These are phyloP conservation scores for Apamea crenata DNA, from an alignment of 2,888 invertebrate species.

Conservation along the genomic window DNA sequence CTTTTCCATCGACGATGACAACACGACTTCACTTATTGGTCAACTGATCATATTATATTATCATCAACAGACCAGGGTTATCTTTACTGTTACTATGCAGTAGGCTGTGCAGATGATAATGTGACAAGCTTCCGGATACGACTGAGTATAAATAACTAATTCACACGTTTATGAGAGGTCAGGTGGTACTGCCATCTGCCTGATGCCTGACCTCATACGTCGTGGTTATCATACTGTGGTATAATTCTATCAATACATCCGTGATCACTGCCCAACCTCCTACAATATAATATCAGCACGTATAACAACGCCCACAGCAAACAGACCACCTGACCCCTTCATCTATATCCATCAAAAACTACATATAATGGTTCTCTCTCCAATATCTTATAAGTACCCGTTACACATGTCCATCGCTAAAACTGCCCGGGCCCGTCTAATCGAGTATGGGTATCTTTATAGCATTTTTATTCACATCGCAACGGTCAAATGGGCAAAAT, in stretches of 20 bases:
- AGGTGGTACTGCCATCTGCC: background rate
- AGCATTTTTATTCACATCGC: constrained; percentile 58
- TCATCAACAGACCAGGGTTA: background rate
- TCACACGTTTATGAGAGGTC: constrained; percentile 28
- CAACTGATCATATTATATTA: background rate
- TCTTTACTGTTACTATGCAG: background rate
- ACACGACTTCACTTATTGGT: background rate
- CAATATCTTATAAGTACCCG: constrained; percentile 34
- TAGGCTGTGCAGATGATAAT: background rate
- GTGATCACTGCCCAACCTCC: background rate
- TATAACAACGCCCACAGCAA: constrained; percentile 23
- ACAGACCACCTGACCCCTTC: constrained; percentile 3
- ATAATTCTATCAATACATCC: background rate
- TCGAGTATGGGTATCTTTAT: constrained; percentile 57
- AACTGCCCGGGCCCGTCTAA: constrained; percentile 12
- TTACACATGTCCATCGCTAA: constrained; percentile 33
- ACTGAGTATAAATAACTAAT: constrained; percentile 7
- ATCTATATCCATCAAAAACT: constrained; percentile 8
- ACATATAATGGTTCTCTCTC: background rate
- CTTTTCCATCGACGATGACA: background rate
- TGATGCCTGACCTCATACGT: constrained; percentile 2
- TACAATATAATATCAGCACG: background rate
- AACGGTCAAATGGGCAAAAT: constrained; percentile 54
- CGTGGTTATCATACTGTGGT: background rate
- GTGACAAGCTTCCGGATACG: background rate